These are phyloP conservation scores for Iphiclides podalirius DNA, from an alignment of 2,888 invertebrate species.

Conservation along the genomic window DNA sequence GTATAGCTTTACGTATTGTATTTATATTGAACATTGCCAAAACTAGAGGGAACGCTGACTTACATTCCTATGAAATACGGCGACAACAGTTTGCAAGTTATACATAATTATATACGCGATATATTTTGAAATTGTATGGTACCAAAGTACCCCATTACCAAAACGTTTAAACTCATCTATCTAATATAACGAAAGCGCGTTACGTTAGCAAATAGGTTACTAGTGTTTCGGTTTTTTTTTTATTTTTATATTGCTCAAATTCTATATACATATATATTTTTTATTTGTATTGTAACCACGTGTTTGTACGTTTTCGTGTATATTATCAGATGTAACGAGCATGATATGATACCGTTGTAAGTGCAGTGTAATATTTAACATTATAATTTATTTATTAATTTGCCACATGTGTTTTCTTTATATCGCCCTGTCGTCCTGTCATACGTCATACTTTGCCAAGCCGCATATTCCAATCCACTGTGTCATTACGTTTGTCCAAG, in stretches of 20 bases:
- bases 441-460: too few relatives aligned
- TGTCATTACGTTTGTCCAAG: too few relatives aligned
- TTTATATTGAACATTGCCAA: conserved; percentile 55
- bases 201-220: conserved; percentile 48
- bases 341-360: conserved; percentile 67
- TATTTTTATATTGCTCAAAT: conserved; percentile 77
- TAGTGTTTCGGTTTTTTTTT: conserved; percentile 69
- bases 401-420: conserved; percentile 50
- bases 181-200: conserved; percentile 32
- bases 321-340: conserved; percentile 68
- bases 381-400: conserved; percentile 80
- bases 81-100: conserved; percentile 24
- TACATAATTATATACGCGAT: conserved; percentile 14
- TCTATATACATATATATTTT: conserved; percentile 47
- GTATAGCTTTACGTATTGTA: conserved; percentile 34
- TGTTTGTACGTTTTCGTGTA: conserved; percentile 72
- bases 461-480: too few relatives aligned
- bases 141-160: conserved; percentile 11
- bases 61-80: conserved; percentile 65
- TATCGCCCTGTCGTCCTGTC: not conserved
- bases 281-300: conserved; percentile 57
- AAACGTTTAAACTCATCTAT: not conserved
- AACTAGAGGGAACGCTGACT: conserved; percentile 46
- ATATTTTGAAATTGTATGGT: conserved; percentile 13
- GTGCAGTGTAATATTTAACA: conserved; percentile 77